phyloP scores from a whole-genome alignment of 2,113 vertebrate species.

The Heteronetta atricapilla region DNA sequence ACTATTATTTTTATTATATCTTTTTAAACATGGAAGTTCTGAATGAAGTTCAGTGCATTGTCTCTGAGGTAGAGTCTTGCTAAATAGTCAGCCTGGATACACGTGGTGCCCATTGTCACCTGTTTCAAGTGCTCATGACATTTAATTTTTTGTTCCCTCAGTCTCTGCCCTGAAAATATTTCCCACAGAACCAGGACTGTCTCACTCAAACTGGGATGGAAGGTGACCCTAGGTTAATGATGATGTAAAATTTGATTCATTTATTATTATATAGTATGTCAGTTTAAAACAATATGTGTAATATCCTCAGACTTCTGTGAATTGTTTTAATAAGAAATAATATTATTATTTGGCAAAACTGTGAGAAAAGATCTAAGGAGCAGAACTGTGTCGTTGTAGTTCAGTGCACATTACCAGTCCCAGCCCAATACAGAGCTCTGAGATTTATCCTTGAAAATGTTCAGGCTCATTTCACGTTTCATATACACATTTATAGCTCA shows the following conservation, averaged over 20 bases:
- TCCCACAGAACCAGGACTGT: background rate
- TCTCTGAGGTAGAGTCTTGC: background rate
- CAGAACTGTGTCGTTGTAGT: background rate
- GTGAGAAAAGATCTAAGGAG: background rate
- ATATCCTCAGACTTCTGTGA: background rate
- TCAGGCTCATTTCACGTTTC: background rate
- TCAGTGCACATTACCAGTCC: background rate
- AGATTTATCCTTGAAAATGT: background rate
- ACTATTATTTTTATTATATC: background rate
- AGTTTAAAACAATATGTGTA: background rate
- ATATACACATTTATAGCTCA: background rate
- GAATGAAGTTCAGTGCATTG: background rate
- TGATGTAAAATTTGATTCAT: background rate
- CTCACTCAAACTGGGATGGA: background rate
- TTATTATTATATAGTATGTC: background rate
- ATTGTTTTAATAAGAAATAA: background rate
- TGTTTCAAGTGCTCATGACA: background rate
- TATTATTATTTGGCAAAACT: background rate
- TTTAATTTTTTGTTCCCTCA: background rate
- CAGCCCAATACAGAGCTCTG: background rate
- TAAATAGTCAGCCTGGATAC: background rate
- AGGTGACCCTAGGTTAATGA: background rate
- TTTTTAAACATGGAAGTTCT: background rate
- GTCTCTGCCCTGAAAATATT: background rate
- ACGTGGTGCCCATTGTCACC: rapidly evolving